These are phyloP conservation scores for Scalopus aquaticus DNA, from an alignment of 2,113 vertebrate species.

Conservation along the genomic window DNA sequence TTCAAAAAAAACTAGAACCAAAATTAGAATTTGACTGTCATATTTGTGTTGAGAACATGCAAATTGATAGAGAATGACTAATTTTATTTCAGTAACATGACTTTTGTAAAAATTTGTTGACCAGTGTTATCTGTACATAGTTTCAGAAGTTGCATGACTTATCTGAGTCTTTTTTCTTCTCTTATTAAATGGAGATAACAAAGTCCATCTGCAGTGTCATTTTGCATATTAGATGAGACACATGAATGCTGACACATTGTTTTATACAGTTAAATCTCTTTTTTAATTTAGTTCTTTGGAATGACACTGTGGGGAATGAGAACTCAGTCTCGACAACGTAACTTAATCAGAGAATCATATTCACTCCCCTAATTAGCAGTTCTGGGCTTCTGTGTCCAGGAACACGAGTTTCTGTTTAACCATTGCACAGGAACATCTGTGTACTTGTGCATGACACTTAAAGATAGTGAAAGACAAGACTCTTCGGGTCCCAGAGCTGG, in stretches of 20 bases:
- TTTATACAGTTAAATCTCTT: too few relatives aligned
- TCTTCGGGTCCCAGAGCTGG: accelerated
- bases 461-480: too few relatives aligned
- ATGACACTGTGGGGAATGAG: neutral
- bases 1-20: too few relatives aligned
- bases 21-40: too few relatives aligned
- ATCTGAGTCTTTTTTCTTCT: neutral
- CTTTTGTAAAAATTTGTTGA: too few relatives aligned
- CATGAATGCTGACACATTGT: neutral
- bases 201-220: neutral
- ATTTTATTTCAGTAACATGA: too few relatives aligned
- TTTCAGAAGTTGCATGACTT: neutral
- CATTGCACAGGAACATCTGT: neutral
- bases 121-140: neutral
- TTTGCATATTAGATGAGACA: neutral
- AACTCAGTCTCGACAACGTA: neutral
- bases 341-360: conserved; percentile 19
- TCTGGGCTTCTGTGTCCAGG: neutral
- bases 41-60: too few relatives aligned
- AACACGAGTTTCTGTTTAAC: neutral
- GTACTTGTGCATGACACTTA: neutral
- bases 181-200: neutral
- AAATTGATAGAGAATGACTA: too few relatives aligned
- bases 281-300: too few relatives aligned
- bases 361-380: neutral